A percentile compares a stretch with the other conserved stretches of the same genome.
These are phyloP conservation scores for Zosterops pallidus DNA, from an alignment of 2,113 vertebrate species.

Conservation along the genomic window DNA sequence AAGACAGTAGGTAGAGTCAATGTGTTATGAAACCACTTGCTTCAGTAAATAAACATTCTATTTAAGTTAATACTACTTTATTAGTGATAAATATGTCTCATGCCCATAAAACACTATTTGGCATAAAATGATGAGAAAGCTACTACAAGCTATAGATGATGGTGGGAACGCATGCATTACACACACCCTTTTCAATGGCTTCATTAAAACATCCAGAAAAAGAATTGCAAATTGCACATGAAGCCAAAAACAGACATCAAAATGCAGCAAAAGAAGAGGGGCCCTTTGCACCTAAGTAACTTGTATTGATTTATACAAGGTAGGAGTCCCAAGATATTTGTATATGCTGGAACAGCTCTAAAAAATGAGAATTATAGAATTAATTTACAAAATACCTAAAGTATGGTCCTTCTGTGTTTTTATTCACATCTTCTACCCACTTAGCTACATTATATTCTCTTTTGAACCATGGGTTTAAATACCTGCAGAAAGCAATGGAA, in stretches of 20 bases:
- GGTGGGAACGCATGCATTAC: conserved; percentile 77
- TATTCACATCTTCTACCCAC: conserved; percentile 99
- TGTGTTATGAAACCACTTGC: conserved; percentile 38
- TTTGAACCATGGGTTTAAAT: conserved; percentile 99
- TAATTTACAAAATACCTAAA: conserved; percentile 96
- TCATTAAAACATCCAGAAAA: conserved; percentile 77
- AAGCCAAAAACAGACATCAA: conserved; percentile 73
- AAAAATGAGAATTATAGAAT: conserved; percentile 75
- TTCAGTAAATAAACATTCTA: conserved; percentile 56
- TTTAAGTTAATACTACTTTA: conserved; percentile 66
- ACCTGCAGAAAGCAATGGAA: conserved; percentile 95
- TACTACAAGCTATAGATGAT: conserved; percentile 78
- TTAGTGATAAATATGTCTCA: conserved; percentile 75
- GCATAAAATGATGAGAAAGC: conserved; percentile 80
- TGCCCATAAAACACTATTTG: conserved; percentile 75
- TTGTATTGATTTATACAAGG: conserved; percentile 80
- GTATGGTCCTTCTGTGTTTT: conserved; percentile 98
- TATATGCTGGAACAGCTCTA: conserved; percentile 75
- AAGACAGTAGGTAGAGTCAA: conserved; percentile 56
- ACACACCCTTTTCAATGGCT: conserved; percentile 71
- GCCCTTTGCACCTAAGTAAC: conserved; percentile 71
- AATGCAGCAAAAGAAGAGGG: conserved; percentile 77
- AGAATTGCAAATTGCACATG: conserved; percentile 67
- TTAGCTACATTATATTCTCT: conserved; percentile 99
- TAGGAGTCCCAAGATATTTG: conserved; percentile 66